Percentiles rank a stretch among this genome's conserved stretches.
Evolutionary conservation across 2,113 vertebrate species (phyloP).

Genomic region (Macroglossus sobrinus): DNA sequence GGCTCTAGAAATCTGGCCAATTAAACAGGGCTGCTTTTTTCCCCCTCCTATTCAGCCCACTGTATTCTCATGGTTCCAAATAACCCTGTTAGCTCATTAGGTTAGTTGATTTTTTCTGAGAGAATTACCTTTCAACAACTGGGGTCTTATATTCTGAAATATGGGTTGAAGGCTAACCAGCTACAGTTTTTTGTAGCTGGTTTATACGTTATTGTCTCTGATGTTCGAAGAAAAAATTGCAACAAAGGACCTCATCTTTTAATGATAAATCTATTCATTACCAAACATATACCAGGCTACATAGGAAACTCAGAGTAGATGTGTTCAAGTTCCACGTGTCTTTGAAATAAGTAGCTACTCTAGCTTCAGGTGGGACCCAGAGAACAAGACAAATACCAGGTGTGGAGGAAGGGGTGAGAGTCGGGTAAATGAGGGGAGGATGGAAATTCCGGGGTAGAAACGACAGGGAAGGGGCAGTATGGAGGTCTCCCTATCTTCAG

Average conservation of each 20-base stretch:
- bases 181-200: not conserved
- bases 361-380: not conserved
- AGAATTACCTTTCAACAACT: not conserved
- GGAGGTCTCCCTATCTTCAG: not conserved
- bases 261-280: not conserved
- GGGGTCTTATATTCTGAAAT: not conserved
- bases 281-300: not conserved
- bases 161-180: not conserved
- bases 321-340: not conserved
- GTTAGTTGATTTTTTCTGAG: not conserved
- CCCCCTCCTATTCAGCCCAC: not conserved
- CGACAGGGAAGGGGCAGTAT: not conserved
- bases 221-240: not conserved
- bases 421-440: not conserved
- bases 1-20: not conserved
- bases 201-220: not conserved
- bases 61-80: not conserved
- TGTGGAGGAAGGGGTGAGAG: not conserved
- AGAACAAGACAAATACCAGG: not conserved
- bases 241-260: not conserved
- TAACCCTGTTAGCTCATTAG: not conserved
- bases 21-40: not conserved
- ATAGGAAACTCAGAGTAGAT: not conserved
- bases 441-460: not conserved
- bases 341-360: not conserved